These are phyloP conservation scores for Habropoda laboriosa DNA, from an alignment of 1,140 invertebrate genomes.

Conservation along the genomic window DNA sequence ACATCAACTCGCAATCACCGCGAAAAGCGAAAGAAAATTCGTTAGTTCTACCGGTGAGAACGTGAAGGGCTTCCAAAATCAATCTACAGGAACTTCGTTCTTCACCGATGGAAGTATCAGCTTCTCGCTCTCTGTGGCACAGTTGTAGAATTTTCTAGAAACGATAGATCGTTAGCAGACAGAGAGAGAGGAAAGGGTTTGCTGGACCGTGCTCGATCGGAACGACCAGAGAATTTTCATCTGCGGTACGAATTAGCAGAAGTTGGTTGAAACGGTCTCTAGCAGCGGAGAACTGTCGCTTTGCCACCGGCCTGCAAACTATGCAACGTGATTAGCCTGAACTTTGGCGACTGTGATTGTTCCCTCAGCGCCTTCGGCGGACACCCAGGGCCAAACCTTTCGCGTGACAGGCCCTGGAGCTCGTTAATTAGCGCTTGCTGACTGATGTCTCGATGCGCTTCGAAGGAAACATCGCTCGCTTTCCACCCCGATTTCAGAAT, in stretches of 20 bases:
- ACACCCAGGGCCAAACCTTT: neutral
- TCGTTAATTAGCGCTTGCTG: conserved; percentile 35
- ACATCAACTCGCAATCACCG: no score
- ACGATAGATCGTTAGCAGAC: neutral
- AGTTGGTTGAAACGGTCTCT: neutral
- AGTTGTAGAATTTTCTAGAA: neutral
- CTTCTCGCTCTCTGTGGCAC: no score
- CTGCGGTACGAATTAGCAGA: conserved; percentile 17
- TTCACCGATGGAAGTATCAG: no score
- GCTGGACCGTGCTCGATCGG: no score
- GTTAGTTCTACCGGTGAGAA: no score
- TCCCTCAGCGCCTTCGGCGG: conserved; percentile 11
- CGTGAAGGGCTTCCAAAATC: no score
- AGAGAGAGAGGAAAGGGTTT: neutral
- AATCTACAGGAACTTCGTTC: no score
- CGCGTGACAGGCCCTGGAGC: neutral
- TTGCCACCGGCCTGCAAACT: conserved; percentile 31
- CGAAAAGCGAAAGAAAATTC: no score
- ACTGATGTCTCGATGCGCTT: neutral
- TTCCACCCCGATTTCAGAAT: no score
- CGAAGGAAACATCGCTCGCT: no score
- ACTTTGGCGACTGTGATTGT: conserved; percentile 42
- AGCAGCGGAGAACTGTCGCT: conserved; percentile 1
- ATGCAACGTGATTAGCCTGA: conserved; percentile 46
- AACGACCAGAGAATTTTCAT: neutral